phyloP scores from a whole-genome alignment of 2,888 invertebrate species.

The Notodonta ziczac region DNA sequence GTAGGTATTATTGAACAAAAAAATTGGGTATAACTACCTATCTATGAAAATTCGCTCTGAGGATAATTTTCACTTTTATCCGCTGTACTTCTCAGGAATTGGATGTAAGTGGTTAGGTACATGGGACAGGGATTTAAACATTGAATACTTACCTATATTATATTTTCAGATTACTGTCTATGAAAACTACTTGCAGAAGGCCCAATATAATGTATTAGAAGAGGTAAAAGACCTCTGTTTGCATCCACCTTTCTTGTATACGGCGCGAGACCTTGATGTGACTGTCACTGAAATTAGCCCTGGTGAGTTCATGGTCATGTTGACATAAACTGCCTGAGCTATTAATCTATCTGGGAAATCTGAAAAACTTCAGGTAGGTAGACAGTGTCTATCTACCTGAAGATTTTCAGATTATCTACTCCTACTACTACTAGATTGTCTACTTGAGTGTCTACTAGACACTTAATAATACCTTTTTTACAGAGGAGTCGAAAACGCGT shows the following conservation, averaged over 20 bases:
- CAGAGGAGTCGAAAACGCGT: conserved; percentile 70
- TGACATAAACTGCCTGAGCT: background rate
- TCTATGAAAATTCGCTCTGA: too few species aligned
- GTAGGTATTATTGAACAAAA: too few species aligned
- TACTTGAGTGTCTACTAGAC: too few species aligned
- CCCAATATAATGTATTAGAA: conserved; percentile 83
- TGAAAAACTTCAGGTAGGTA: too few species aligned
- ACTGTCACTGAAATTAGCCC: conserved; percentile 85
- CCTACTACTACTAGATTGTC: too few species aligned
- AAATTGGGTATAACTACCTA: too few species aligned
- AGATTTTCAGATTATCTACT: too few species aligned
- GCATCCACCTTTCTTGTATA: conserved; percentile 82
- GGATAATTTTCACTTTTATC: too few species aligned
- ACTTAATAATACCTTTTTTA: conserved; percentile 20
- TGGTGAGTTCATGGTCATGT: conserved; percentile 55
- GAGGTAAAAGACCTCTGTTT: conserved; percentile 86
- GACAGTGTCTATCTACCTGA: too few species aligned
- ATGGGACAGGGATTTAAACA: too few species aligned
- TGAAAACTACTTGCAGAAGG: conserved; percentile 78
- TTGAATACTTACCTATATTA: background rate
- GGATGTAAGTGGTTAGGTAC: conserved; percentile 68
- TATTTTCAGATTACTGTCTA: conserved; percentile 80
- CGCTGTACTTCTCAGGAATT: too few species aligned
- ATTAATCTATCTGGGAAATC: too few species aligned
- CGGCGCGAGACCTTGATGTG: conserved; percentile 86